Base-by-base conservation (phyloP, 2,113 vertebrate genomes). In the Eulacestoma nigropectus region DNA sequence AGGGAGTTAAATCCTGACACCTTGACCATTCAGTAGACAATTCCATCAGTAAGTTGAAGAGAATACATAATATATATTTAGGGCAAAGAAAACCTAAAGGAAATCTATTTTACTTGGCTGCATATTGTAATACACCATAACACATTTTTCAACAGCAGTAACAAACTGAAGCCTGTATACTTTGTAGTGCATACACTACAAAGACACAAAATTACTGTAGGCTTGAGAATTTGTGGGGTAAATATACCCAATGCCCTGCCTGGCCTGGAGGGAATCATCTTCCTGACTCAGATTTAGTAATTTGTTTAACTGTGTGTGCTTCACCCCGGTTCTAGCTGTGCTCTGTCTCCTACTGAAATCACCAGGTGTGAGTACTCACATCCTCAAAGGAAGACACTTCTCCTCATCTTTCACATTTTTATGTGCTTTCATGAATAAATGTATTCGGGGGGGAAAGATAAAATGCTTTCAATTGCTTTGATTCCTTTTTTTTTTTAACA, bases 361-460 rank as follows among this genome's bases (percentile, higher is more conserved):
- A 79, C 26, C 17, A 47, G n/a, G 10, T 55, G 7, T 47, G 47
- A 53, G 26, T 13, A 49, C 4, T 63, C 27, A 47, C 2, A 1
- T 63, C 49, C 16, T 74, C 2, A 1, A 35, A 65, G 18, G 42
- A 62, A 60, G 37, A 19, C 26, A 12, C 4, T 65, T 63, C 29
- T 64, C 33, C 49, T 72, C 35, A 77, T 26, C 33, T 42, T 65
- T 50, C 11, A 14, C 5, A 27, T 26, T 47, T 85, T 74, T 41
- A 46, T 49, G 25, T 26, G n/a, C 32, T 81, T 64, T 75, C 32
- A 32, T 32, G 35, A 75, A 67, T 23, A 57, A 83, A 60, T 9
- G 0, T 30, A 53, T 23, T 16, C 5, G 4, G 6, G 4, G 4
- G 2, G 5, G 4, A 13, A 16, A 42, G 33, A 70, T 50, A 69